phyloP scores from a whole-genome alignment of 2,888 invertebrate species.

The Tachina grossa region DNA sequence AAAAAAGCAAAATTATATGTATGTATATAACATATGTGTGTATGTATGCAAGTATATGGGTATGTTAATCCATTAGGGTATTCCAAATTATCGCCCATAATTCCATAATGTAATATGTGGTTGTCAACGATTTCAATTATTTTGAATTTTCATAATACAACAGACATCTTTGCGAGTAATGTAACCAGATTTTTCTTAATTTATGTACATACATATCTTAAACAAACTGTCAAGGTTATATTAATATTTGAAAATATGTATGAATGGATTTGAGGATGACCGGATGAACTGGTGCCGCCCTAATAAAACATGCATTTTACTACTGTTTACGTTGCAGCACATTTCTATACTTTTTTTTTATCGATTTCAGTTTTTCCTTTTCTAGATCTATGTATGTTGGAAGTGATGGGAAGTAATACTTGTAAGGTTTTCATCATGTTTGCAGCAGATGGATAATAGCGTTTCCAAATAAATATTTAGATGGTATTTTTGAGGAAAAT shows the following conservation, averaged over 20 bases:
- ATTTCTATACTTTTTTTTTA: slow-evolving; percentile 26
- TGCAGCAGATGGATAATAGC: neutral
- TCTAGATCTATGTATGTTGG: neutral
- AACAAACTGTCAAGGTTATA: no score
- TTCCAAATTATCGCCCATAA: neutral
- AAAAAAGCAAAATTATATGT: neutral
- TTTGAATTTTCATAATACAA: neutral
- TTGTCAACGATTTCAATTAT: neutral
- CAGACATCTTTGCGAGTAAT: neutral
- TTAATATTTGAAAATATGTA: no score
- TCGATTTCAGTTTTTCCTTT: slow-evolving; percentile 35
- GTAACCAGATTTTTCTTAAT: neutral
- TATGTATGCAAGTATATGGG: neutral
- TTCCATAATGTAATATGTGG: no score
- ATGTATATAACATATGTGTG: neutral
- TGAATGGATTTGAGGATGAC: no score
- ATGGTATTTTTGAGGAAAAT: neutral
- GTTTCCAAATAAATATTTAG: neutral
- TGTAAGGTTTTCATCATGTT: slow-evolving; percentile 6
- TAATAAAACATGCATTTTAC: slow-evolving; percentile 4
- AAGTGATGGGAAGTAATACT: neutral
- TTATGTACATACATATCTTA: neutral
- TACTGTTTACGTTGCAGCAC: slow-evolving; percentile 21
- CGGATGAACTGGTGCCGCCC: neutral
- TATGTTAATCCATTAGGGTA: slow-evolving; percentile 4